These are phyloP conservation scores for Pogona vitticeps DNA, from an alignment of 2,113 vertebrate genomes.

Conservation along the genomic window DNA sequence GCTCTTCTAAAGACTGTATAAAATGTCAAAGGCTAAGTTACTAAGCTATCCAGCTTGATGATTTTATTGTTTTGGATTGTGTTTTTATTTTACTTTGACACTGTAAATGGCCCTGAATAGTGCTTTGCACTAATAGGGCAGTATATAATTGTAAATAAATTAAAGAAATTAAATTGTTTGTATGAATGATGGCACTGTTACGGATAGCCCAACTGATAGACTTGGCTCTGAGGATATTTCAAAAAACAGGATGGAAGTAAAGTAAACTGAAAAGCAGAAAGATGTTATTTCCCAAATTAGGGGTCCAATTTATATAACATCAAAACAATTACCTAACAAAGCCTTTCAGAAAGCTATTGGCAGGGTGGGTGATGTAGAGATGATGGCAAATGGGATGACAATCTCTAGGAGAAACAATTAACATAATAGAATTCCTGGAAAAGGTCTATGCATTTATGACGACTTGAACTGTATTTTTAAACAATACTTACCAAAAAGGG, in stretches of 20 bases:
- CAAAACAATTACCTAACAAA: background rate
- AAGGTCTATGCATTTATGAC: background rate
- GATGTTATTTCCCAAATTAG: background rate
- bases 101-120: too few species aligned
- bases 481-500: background rate
- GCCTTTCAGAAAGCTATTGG: background rate
- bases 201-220: background rate
- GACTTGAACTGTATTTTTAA: background rate
- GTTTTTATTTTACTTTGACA: too few species aligned
- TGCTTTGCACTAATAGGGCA: too few species aligned
- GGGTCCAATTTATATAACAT: background rate
- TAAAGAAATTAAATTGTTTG: too few species aligned
- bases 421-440: conserved; percentile 12
- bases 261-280: background rate
- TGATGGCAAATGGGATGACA: background rate
- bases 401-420: background rate
- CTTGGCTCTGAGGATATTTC: background rate
- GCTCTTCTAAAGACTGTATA: background rate
- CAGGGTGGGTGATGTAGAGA: background rate
- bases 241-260: background rate
- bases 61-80: too few species aligned
- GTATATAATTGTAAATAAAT: too few species aligned
- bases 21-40: too few species aligned
- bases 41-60: too few species aligned
- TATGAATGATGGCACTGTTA: background rate